These are phyloP conservation scores for Thyatira batis DNA, from an alignment of 2,888 invertebrate species.

Conservation along the genomic window DNA sequence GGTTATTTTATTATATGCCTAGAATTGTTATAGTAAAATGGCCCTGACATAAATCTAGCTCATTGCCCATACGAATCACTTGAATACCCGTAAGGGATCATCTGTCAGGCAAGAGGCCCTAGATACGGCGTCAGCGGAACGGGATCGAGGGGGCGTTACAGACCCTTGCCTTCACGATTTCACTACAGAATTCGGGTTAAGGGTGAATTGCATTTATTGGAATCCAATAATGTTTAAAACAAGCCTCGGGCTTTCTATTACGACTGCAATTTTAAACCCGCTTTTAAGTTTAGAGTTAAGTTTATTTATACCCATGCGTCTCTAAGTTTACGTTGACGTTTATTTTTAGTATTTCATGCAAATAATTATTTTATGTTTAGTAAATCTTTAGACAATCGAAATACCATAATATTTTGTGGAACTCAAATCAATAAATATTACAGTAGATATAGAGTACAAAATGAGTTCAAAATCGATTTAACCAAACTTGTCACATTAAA, in stretches of 20 bases:
- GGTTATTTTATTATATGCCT: no score
- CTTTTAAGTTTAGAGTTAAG: no score
- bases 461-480: conserved; percentile 6
- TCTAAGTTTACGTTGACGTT: no score
- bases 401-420: no score
- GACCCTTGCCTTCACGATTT: conserved; percentile 9
- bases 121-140: conserved; percentile 32
- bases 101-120: conserved; percentile 23
- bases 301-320: background rate
- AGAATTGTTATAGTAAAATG: background rate
- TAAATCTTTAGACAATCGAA: no score
- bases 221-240: conserved; percentile 7
- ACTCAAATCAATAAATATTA: background rate
- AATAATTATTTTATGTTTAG: no score
- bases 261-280: no score
- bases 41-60: background rate
- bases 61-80: conserved; percentile 29
- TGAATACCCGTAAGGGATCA: conserved; percentile 24
- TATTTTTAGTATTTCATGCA: no score
- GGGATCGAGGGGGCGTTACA: conserved; percentile 30
- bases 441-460: background rate
- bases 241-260: no score
- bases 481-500: conserved; percentile 24
- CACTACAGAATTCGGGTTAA: conserved; percentile 9
- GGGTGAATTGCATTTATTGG: conserved; percentile 11